A percentile compares a stretch with the other conserved stretches of the same genome.
Evolutionary conservation across 2,797 vertebrate genomes (phyloP).

Genomic region (Rhinatrema bivittatum): DNA sequence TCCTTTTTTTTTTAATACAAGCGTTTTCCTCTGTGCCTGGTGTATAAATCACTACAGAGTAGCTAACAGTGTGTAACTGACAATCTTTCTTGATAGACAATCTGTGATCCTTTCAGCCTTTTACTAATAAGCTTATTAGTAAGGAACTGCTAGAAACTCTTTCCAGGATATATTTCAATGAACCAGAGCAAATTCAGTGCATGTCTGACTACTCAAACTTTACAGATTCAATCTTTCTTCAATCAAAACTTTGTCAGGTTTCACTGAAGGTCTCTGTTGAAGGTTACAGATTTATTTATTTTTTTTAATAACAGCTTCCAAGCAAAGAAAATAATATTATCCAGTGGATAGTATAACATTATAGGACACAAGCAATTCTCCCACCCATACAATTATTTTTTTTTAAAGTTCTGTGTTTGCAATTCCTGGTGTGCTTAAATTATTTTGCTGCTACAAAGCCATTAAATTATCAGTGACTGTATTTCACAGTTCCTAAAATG

Average conservation of each 20-base stretch:
- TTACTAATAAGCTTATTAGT: slow-evolving; percentile 70
- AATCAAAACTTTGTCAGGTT: slow-evolving; percentile 59
- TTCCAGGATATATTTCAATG: slow-evolving; percentile 53
- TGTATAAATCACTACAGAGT: slow-evolving; percentile 50
- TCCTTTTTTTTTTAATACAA: no score
- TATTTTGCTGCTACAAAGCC: no score
- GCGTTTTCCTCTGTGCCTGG: slow-evolving; percentile 31
- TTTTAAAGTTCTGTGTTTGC: no score
- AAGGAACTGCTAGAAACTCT: slow-evolving; percentile 45
- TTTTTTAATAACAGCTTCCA: slow-evolving; percentile 5
- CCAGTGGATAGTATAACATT: no score
- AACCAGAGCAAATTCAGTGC: slow-evolving; percentile 54
- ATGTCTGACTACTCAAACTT: slow-evolving; percentile 58
- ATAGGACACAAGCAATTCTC: no score
- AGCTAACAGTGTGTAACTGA: slow-evolving; percentile 58
- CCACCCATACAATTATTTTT: no score
- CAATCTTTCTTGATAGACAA: slow-evolving; percentile 58
- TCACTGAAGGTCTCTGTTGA: slow-evolving; percentile 51
- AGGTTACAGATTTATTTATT: slow-evolving; percentile 25
- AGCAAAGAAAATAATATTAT: no score
- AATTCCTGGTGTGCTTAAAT: no score
- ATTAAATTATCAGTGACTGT: no score
- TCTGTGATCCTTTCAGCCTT: slow-evolving; percentile 61
- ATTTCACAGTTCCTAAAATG: no score
- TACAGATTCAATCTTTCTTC: slow-evolving; percentile 62